phyloP scores from a whole-genome alignment of 2,113 vertebrate genomes.

The Thamnophis sirtalis region DNA sequence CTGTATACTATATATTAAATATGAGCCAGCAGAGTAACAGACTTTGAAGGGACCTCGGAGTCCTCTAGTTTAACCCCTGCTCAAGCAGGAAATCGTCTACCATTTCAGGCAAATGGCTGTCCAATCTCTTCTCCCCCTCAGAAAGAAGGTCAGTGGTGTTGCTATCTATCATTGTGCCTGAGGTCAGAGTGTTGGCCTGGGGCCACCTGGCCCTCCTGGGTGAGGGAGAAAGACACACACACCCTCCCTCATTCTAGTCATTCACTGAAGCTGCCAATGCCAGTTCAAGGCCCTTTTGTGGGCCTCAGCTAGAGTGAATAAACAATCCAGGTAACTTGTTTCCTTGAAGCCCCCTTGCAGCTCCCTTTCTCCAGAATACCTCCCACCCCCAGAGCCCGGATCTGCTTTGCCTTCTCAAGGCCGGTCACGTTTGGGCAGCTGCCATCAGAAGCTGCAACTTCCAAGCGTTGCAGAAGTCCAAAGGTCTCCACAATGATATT shows the following conservation, averaged over 20 bases:
- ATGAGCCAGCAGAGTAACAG: no score
- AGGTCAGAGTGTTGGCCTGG: neutral
- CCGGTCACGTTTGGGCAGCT: neutral
- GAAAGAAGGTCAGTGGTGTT: no score
- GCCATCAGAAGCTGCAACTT: neutral
- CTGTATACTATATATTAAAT: no score
- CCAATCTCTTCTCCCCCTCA: no score
- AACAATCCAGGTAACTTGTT: neutral
- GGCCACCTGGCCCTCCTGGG: neutral
- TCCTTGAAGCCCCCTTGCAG: neutral
- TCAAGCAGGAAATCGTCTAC: no score
- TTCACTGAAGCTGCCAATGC: neutral
- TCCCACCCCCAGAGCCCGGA: neutral
- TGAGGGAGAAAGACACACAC: neutral
- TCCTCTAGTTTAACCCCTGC: no score
- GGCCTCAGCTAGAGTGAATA: neutral
- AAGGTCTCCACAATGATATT: neutral
- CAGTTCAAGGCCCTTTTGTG: neutral
- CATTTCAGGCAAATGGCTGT: no score
- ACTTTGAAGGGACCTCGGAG: no score
- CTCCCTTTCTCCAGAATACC: neutral
- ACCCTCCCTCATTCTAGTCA: neutral
- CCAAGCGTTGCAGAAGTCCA: neutral
- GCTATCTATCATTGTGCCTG: neutral
- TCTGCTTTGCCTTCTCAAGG: neutral